Evolutionary conservation across 2,113 vertebrate genomes (phyloP), one percentile per base, ranked within the genome.

Genomic region (Trematocara macrostoma): DNA sequence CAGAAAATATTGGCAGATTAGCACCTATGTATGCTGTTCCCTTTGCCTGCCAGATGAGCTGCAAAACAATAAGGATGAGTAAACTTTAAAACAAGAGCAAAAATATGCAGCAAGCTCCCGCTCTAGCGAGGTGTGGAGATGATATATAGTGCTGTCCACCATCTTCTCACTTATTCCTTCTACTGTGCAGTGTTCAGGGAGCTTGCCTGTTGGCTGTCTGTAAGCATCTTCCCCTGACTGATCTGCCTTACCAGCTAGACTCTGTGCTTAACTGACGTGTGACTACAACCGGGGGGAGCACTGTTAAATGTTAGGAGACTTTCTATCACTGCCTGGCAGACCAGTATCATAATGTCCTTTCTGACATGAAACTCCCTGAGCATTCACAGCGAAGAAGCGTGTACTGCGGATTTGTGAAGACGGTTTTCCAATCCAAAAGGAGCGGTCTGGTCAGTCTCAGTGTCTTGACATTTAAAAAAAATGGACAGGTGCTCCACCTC

Each of bases 401-500:
- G 84, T 29, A 7, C 71, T 79, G 55, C n/a, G 71, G 80, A 84
- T 91, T 61, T 55, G 67, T 59, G 74, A 78, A 35, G 69, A 79
- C 3, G 3, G 15, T 23, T 86, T 86, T 83, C 67, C 53, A 7
- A 29, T 38, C 79, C 23, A 57, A 51, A 87, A 81, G 38, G 31
- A 89, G 71, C 91, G 81, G 52, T 84, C 74, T 31, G 84, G 53
- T 69, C 38, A 6, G 85, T 35, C 26, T 87, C 29, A 2, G 64
- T 26, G 67, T 64, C 79, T 79, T 90, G 91, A 83, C 91, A 87
- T 91, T 93, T 91, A 78, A 78, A 87, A 76, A 82, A 76, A 83
- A 76, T 16, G 79, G 89, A 93, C 87, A 91, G 88, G 78, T 87
- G 81, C 84, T 83, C 88, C 87, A 93, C 91, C 89, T 93, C 71